phyloP scores from a whole-genome alignment of 2,888 invertebrate species.

The Synanthedon andrenaeformis region DNA sequence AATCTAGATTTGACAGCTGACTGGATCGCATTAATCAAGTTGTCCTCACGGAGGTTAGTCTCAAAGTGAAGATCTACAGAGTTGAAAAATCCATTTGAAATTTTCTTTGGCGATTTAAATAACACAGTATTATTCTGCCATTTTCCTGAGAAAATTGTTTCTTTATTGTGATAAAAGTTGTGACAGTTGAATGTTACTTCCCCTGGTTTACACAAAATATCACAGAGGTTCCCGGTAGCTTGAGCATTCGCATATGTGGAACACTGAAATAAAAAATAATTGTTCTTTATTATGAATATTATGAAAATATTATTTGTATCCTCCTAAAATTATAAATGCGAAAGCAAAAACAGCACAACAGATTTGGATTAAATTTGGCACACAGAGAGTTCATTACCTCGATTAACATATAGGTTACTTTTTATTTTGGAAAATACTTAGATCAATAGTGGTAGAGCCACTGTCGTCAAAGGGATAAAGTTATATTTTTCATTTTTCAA shows the following conservation, averaged over 20 bases:
- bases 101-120: conserved; percentile 64
- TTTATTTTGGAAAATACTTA: too few species aligned
- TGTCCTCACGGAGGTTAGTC: conserved; percentile 54
- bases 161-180: conserved; percentile 72
- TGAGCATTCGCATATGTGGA: conserved; percentile 58
- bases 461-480: too few species aligned
- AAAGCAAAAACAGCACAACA: too few species aligned
- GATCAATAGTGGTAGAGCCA: too few species aligned
- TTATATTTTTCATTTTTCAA: too few species aligned
- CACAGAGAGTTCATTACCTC: too few species aligned
- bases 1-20: conserved; percentile 62
- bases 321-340: too few species aligned
- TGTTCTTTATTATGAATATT: not conserved
- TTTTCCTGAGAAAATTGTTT: conserved; percentile 70
- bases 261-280: conserved; percentile 58
- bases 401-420: too few species aligned
- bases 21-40: conserved; percentile 63
- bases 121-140: conserved; percentile 70
- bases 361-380: too few species aligned
- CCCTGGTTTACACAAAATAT: conserved; percentile 67
- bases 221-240: conserved; percentile 74
- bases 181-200: conserved; percentile 71
- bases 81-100: conserved; percentile 46
- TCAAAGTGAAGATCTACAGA: conserved; percentile 38
- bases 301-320: not conserved